Evolutionary conservation across 2,888 invertebrate species (phyloP).

Genomic region (Mimachlamys varia): DNA sequence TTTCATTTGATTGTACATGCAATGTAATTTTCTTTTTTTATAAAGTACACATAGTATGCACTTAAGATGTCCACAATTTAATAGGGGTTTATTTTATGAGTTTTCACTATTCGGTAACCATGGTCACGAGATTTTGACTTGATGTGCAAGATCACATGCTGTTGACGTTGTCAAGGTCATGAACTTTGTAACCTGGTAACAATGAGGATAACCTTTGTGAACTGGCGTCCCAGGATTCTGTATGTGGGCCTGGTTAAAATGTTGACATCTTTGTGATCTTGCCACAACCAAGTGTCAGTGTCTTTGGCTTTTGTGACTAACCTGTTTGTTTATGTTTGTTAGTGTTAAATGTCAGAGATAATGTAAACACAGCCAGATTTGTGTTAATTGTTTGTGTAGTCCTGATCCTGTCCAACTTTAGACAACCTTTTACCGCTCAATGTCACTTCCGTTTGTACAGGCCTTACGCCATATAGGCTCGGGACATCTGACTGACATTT

Average conservation of each 20-base stretch:
- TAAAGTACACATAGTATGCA: slow-evolving; percentile 15
- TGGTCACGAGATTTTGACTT: slow-evolving; percentile 14
- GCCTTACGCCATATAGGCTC: slow-evolving; percentile 6
- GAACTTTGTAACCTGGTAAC: neutral
- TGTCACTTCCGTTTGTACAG: neutral
- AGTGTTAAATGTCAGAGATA: neutral
- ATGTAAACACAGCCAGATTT: neutral
- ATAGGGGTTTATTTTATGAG: neutral
- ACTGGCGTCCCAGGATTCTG: neutral
- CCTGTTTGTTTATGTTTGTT: neutral
- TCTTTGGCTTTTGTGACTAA: neutral
- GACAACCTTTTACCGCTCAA: neutral
- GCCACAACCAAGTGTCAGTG: neutral
- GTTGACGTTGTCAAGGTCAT: neutral
- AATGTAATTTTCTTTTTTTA: slow-evolving; percentile 4
- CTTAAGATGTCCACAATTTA: neutral
- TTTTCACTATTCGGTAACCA: neutral
- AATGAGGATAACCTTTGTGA: neutral
- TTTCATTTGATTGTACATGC: slow-evolving; percentile 22
- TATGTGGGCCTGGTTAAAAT: neutral
- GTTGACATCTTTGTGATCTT: slow-evolving; percentile 5
- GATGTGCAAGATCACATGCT: neutral
- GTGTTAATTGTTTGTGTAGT: neutral
- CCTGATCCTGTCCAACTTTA: neutral
- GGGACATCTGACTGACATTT: neutral